A percentile compares a stretch with the other conserved stretches of the same genome.
phyloP scores from a whole-genome alignment of 2,113 vertebrate species.

The Emberiza fucata region DNA sequence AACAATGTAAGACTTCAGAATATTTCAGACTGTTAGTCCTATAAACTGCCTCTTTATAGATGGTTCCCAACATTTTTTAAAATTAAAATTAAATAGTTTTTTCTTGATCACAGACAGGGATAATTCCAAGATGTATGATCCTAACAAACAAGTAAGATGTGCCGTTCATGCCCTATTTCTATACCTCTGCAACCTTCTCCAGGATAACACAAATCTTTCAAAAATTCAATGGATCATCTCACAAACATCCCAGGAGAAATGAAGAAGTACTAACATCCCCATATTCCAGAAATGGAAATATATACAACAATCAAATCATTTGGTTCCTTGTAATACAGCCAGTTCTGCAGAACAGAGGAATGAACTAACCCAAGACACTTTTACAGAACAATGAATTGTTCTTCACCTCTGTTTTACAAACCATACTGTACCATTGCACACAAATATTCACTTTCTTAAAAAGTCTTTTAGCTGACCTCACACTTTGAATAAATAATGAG shows the following conservation, averaged over 20 bases:
- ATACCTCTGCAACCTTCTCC: not conserved
- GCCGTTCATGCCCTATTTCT: not conserved
- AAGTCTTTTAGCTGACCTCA: not conserved
- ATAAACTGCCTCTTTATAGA: not conserved
- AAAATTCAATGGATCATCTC: not conserved
- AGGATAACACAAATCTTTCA: not conserved
- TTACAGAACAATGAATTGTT: not conserved
- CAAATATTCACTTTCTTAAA: not conserved
- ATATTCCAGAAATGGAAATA: not conserved
- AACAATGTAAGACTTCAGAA: not conserved
- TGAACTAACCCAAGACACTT: not conserved
- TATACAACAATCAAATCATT: rapidly evolving
- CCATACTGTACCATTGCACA: not conserved
- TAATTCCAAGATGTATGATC: not conserved
- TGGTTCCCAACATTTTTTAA: not conserved
- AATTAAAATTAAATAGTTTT: not conserved
- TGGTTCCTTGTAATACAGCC: not conserved
- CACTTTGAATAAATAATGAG: not conserved
- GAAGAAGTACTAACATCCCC: not conserved
- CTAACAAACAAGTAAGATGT: not conserved
- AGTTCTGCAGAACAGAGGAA: not conserved
- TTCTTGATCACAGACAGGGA: not conserved
- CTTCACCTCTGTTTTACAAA: not conserved
- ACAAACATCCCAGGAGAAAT: not conserved
- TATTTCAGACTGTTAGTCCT: not conserved